A percentile compares a stretch with the other conserved stretches of the same genome.
Evolutionary conservation across 2,113 vertebrate genomes (phyloP).

Genomic region (Regulus satrapa): DNA sequence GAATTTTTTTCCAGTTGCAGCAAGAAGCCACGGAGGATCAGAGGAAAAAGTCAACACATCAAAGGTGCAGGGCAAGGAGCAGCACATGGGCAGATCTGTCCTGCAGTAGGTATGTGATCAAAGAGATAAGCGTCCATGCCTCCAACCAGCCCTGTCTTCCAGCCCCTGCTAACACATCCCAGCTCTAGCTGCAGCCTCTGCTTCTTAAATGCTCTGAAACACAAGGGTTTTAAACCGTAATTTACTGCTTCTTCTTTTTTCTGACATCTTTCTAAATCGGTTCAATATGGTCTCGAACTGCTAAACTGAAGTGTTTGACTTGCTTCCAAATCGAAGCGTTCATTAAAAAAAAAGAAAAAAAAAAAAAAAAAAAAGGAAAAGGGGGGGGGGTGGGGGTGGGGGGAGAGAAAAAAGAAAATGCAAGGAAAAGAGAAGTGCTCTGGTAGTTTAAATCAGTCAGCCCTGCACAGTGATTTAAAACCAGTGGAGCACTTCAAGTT

Average conservation of each 20-base stretch:
- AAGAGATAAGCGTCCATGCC: background rate
- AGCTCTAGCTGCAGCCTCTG: background rate
- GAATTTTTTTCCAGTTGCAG: background rate
- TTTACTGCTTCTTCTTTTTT: slow-evolving; percentile 25
- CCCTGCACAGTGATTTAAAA: slow-evolving; percentile 58
- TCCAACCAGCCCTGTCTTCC: background rate
- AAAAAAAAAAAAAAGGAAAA: accelerated
- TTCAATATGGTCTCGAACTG: slow-evolving; percentile 46
- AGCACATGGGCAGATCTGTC: slow-evolving; percentile 12
- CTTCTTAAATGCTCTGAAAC: slow-evolving; percentile 18
- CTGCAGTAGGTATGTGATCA: slow-evolving; percentile 27
- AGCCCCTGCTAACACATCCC: slow-evolving; percentile 18
- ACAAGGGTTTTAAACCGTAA: slow-evolving; percentile 27
- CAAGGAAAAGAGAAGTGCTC: background rate
- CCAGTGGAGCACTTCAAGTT: slow-evolving; percentile 41
- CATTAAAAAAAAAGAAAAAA: background rate
- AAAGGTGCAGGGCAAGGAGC: background rate
- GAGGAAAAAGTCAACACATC: background rate
- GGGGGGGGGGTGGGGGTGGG: too few species aligned
- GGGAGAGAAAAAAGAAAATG: background rate
- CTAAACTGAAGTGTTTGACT: slow-evolving; percentile 33
- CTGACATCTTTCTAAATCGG: slow-evolving; percentile 38
- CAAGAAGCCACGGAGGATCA: background rate
- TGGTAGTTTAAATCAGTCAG: slow-evolving; percentile 42
- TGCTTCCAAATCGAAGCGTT: slow-evolving; percentile 34